These are phyloP conservation scores for Bombus sylvicola DNA, from an alignment of 1,140 invertebrate genomes.

Conservation along the genomic window DNA sequence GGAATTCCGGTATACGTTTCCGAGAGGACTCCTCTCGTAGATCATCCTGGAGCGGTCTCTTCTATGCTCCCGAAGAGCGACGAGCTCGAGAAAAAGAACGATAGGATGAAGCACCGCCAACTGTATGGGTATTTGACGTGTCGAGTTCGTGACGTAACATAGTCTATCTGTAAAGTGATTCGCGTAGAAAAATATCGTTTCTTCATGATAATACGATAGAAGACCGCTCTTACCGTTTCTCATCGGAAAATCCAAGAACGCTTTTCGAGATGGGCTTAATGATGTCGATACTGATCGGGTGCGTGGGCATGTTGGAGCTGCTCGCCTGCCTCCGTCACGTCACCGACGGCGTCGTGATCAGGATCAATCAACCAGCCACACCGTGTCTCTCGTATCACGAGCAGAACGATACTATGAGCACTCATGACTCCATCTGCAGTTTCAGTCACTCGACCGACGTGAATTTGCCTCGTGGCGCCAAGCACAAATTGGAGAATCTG, in stretches of 20 bases:
- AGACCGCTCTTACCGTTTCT: too few species aligned
- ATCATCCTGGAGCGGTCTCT: conserved; percentile 5
- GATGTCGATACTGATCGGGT: conserved; percentile 88
- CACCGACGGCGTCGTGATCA: conserved; percentile 78
- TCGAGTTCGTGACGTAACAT: too few species aligned
- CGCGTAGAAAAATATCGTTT: not conserved
- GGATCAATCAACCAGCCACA: conserved; percentile 65
- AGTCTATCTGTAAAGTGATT: not conserved
- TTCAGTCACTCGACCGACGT: conserved; percentile 71
- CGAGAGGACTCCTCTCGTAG: not conserved
- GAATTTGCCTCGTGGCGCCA: conserved; percentile 68
- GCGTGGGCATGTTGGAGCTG: conserved; percentile 88
- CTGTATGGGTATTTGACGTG: not conserved
- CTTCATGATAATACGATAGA: not conserved
- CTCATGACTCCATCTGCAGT: conserved; percentile 76
- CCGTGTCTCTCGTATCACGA: conserved; percentile 78
- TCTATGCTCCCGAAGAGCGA: not conserved
- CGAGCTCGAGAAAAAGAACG: not conserved
- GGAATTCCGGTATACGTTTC: not conserved
- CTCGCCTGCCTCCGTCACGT: conserved; percentile 84
- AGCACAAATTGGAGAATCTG: conserved; percentile 78
- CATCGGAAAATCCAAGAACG: not conserved
- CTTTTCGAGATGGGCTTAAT: conserved; percentile 85
- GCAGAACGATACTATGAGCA: conserved; percentile 68
- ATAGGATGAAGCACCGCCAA: not conserved